Percentiles rank a stretch among this genome's conserved stretches.
Evolutionary conservation across 2,797 vertebrate genomes (phyloP).

Genomic region (Argyrosomus regius): DNA sequence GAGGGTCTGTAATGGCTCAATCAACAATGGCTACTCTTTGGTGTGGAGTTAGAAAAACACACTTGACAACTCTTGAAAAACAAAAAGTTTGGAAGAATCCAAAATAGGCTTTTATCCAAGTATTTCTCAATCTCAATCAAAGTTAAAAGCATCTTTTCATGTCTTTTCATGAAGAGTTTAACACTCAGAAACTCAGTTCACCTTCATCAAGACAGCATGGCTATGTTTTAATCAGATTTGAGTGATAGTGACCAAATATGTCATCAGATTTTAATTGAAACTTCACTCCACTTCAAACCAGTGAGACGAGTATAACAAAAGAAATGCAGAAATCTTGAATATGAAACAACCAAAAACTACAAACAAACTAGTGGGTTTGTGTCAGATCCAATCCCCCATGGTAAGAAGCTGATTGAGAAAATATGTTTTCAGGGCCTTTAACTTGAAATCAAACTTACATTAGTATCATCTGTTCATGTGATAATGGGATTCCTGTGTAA

Average conservation of each 20-base stretch:
- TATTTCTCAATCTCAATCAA: too few species aligned
- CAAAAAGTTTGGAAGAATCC: neutral
- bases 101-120: neutral
- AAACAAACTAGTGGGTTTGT: neutral
- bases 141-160: too few species aligned
- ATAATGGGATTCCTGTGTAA: neutral
- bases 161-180: too few species aligned
- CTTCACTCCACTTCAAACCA: neutral
- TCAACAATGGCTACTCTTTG: constrained; percentile 25
- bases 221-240: neutral
- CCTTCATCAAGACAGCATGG: neutral
- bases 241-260: neutral
- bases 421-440: neutral
- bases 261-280: neutral
- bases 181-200: too few species aligned
- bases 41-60: constrained; percentile 7
- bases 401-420: neutral
- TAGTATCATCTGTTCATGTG: neutral
- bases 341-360: neutral
- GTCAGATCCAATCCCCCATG: neutral
- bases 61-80: neutral
- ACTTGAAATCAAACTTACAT: neutral
- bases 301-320: neutral
- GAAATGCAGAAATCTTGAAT: neutral
- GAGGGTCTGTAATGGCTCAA: constrained; percentile 11